Base-by-base conservation (phyloP, 2,113 vertebrate species). In the Clinocottus analis region DNA sequence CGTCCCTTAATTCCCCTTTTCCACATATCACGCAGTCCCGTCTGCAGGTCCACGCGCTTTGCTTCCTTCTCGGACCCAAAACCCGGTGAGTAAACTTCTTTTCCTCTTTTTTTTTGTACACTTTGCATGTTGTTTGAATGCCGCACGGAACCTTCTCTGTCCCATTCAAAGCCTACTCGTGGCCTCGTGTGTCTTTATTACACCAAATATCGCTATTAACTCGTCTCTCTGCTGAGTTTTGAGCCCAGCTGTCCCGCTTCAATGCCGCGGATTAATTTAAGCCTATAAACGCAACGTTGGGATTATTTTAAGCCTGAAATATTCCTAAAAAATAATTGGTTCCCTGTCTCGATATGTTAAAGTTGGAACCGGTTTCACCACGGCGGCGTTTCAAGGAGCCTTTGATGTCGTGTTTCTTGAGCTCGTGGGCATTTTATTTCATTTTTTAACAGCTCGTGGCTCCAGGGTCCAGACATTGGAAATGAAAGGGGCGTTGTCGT, bases 401-500 rank as follows among this genome's bases (percentile, higher is more conserved):
- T 12, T 33, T 39, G 27, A 45, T 58, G 72, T 17, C 6, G 21
- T 68, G 58, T 67, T 85, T 43, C 4, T 43, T 81, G 23, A 1
- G 4, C 62, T 19, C 41, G 43, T 9, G 19, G 16, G 17, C 23
- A 12, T 10, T n/a, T 23, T 51, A 10, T 23, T 55, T 12, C 3
- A 1, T 51, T 51, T n/a, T 21, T n/a, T 9, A n/a, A 51, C 43
- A 6, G 41, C 5, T 45, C 43, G 14, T 74, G 23, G 41, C 58
- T 88, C 43, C 47, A 85, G 72, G 45, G 79, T 61, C 69, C 27
- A 69, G 47, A 65, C 35, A 37, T 17, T 76, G 74, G 87, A 72
- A 91, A 85, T 84, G 72, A 88, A 93, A 92, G 90, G 90, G 91
- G 90, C 90, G 90, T 90, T 88, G 89, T 91, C 87, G 64, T 31